These are phyloP conservation scores for Sebastes kiyomatsui DNA, from an alignment of 2,797 vertebrate genomes.

Conservation along the genomic window DNA sequence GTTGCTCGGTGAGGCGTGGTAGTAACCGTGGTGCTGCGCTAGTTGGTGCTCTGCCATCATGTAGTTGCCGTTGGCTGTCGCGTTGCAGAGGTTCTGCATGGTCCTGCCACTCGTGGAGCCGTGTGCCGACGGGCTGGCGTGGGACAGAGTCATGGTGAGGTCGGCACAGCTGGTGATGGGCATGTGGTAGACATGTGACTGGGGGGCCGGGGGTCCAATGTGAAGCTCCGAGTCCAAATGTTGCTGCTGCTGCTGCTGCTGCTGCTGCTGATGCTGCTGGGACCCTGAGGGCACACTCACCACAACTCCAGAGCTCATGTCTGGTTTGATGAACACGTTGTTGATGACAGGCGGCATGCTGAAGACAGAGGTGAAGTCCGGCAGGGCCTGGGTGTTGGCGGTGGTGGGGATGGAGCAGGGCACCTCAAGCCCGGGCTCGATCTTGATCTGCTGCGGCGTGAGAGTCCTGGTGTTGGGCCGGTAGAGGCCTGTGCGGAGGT, in stretches of 20 bases:
- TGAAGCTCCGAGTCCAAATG: constrained; percentile 75
- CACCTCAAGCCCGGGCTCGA: constrained; percentile 84
- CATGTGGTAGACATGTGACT: constrained; percentile 88
- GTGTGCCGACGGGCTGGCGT: constrained; percentile 68
- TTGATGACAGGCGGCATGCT: constrained; percentile 87
- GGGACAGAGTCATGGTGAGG: constrained; percentile 81
- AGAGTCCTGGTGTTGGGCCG: constrained; percentile 78
- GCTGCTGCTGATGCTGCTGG: constrained; percentile 54
- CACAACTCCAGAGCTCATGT: constrained; percentile 64
- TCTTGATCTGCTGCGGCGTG: constrained; percentile 85
- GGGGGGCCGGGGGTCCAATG: constrained; percentile 82
- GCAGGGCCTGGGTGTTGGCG: constrained; percentile 79
- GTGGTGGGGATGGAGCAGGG: constrained; percentile 74
- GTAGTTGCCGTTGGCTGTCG: constrained; percentile 66
- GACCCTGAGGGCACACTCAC: background rate
- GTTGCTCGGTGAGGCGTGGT: constrained; percentile 56
- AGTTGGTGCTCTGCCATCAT: constrained; percentile 80
- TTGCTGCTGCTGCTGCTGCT: constrained; percentile 38
- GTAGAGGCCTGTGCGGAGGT: constrained; percentile 91
- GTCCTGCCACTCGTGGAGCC: constrained; percentile 68
- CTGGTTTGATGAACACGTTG: constrained; percentile 90
- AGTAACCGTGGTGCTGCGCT: constrained; percentile 64
- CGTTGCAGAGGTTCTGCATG: constrained; percentile 83
- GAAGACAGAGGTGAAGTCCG: constrained; percentile 94
- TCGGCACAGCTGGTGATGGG: constrained; percentile 76